These are phyloP conservation scores for Tromatobia lineatoria DNA, from an alignment of 2,888 invertebrate genomes.

Conservation along the genomic window DNA sequence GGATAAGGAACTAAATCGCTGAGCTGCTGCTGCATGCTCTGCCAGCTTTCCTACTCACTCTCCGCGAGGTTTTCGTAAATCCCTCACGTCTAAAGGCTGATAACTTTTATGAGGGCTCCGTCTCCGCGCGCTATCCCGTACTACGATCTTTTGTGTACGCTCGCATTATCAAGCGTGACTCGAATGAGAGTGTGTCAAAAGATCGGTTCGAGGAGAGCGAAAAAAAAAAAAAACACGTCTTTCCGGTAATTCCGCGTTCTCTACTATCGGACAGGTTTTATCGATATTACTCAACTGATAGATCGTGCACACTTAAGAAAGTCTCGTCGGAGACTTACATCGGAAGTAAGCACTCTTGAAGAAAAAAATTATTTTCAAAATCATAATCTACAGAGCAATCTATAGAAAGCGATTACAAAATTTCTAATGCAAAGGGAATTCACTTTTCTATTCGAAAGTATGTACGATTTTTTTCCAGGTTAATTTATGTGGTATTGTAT, in stretches of 20 bases:
- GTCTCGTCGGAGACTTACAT: too few relatives aligned
- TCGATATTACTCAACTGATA: constrained; percentile 27
- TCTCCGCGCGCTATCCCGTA: constrained; percentile 62
- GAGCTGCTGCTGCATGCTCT: constrained; percentile 31
- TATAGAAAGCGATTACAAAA: too few relatives aligned
- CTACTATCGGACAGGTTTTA: constrained; percentile 17
- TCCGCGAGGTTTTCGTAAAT: constrained; percentile 68
- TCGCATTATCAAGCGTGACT: constrained; percentile 68
- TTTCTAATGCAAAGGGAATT: too few relatives aligned
- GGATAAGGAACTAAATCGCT: constrained; percentile 54
- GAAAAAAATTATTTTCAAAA: too few relatives aligned
- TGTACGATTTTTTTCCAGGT: too few relatives aligned
- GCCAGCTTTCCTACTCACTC: not conserved
- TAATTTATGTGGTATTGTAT: too few relatives aligned
- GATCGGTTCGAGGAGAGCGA: constrained; percentile 46
- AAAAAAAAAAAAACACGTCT: constrained; percentile 43
- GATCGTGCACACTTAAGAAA: constrained; percentile 15
- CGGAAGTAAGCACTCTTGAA: too few relatives aligned
- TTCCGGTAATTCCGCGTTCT: constrained; percentile 46
- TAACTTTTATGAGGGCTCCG: constrained; percentile 71
- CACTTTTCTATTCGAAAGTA: too few relatives aligned
- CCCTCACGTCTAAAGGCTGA: constrained; percentile 71
- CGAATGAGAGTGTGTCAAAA: constrained; percentile 49
- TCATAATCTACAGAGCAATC: too few relatives aligned
- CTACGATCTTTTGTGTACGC: constrained; percentile 70